phyloP scores from a whole-genome alignment of 2,113 vertebrate species.

The Psephotus haematonotus region DNA sequence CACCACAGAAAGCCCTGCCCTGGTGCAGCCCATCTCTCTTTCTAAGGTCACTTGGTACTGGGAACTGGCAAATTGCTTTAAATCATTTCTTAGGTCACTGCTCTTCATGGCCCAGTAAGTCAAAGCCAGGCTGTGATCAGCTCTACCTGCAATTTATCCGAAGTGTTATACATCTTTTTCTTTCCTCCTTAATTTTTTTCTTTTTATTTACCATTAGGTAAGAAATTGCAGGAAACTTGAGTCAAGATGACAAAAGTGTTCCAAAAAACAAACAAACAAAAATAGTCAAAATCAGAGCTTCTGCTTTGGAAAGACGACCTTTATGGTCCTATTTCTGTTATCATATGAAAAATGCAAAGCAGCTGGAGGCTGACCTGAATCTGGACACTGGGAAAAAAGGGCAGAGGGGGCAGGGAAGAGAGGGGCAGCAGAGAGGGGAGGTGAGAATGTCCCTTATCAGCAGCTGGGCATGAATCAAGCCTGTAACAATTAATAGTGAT shows the following conservation, averaged over 20 bases:
- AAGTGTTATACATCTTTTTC: not conserved
- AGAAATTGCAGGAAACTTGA: not conserved
- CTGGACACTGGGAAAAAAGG: not conserved
- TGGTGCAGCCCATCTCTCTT: not conserved
- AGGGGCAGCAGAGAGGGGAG: not conserved
- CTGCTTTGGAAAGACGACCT: not conserved
- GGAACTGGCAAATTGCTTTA: not conserved
- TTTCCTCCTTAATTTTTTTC: not conserved
- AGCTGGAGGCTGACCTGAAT: not conserved
- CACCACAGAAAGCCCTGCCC: not conserved
- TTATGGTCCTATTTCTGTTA: not conserved
- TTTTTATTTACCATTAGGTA: not conserved
- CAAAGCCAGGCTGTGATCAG: not conserved
- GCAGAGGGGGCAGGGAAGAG: not conserved
- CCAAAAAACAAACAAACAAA: no score
- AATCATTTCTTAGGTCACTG: not conserved
- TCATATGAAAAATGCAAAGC: slow-evolving; percentile 10
- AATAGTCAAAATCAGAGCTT: not conserved
- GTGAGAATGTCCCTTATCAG: not conserved
- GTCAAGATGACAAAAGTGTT: not conserved
- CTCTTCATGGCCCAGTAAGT: not conserved
- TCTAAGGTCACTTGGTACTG: not conserved
- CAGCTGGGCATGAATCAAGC: not conserved
- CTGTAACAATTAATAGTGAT: not conserved
- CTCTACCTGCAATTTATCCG: not conserved